Evolutionary conservation across 2,113 vertebrate species (phyloP), one percentile per base, ranked within the genome.

Genomic region (Nothobranchius furzeri): DNA sequence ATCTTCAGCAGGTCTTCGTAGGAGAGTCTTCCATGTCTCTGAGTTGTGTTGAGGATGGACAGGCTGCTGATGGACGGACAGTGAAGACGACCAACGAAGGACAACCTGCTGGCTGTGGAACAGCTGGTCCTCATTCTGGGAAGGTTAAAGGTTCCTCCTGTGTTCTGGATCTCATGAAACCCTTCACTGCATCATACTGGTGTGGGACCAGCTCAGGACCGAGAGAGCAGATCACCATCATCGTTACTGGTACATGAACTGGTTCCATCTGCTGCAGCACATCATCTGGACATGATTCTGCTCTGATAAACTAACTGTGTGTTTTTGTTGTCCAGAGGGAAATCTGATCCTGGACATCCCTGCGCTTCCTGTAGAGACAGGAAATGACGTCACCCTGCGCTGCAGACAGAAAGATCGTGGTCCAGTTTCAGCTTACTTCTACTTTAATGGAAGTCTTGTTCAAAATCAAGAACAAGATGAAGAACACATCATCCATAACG

Each of bases 21-120:
- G 37, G 37, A 40, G 37, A 40, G 4, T 9, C 37, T 40, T 13
- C 17, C 10, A 12, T 76, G 30, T 59, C 59, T 64, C 59, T 76
- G 73, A n/a, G 73, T 3, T 76, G 73, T 64, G 49, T 11, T 51
- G 52, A 36, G 1, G 63, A 59, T 4, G 63, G 56, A 54, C 14
- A 40, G 69, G 17, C 48, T 36, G 47, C 15, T 47, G 52, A 36
- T 47, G 54, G 64, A 6, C 20, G 35, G 54, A 50, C 37, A 12
- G 66, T 68, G 47, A 60, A 42, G 56, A 68, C 56, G 66, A 68
- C 55, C 55, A 52, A 3, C n/a, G 59, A 25, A 14, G n/a, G 45
- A 0, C 25, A 20, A 30, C 61, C 43, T 0, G 40, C 52, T 12
- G 24, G 25, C 7, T 69, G 66, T 6, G 57, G 48, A 3, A 11